Evolutionary conservation across 2,113 vertebrate genomes (phyloP), one percentile per base, ranked within the genome.

Genomic region (Callorhinus ursinus): DNA sequence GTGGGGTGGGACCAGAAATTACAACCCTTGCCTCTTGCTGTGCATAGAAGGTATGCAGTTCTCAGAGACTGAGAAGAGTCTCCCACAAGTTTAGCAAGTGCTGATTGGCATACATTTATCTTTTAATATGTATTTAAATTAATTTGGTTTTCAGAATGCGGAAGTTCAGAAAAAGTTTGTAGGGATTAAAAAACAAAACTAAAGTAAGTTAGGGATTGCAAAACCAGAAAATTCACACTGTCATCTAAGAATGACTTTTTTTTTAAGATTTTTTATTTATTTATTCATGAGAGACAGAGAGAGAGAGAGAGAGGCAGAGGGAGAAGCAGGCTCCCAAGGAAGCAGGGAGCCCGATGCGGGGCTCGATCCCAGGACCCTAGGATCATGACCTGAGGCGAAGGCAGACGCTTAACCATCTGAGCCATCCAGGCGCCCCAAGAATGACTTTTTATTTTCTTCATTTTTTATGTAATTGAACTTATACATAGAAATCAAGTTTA

Each of bases 41-140:
- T 89, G 46, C 31, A 19, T 72, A 28, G 42, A 89, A 67, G n/a
- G 26, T 93, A 69, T n/a, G 42, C 22, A 87, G 53, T 90, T 95
- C 19, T 79, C 16, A 33, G 74, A 72, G 39, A 91, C 28, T 85
- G 39, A 81, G 67, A 83, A 93, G 11, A 7, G 21, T 90, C 63
- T 88, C 53, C 21, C 28, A 15, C 24, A 90, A 87, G 6, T 84
- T 90, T 39, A 80, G 16, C 46, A 94, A 81, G 42, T 71, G 31
- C 26, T 81, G n/a, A 28, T 65, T 92, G 80, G 18, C 57, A 69
- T 55, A 63, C 22, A 51, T 53, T 89, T 89, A 95, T 57, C 16
- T 94, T 85, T 92, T 87, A n/a, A 82, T 92, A 94, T 94, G 2
- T 80, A 77, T 63, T 95, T 90, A 88, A 95, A 84, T 92, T 87